phyloP scores from a whole-genome alignment of 2,113 vertebrate genomes.

The Sprattus sprattus region DNA sequence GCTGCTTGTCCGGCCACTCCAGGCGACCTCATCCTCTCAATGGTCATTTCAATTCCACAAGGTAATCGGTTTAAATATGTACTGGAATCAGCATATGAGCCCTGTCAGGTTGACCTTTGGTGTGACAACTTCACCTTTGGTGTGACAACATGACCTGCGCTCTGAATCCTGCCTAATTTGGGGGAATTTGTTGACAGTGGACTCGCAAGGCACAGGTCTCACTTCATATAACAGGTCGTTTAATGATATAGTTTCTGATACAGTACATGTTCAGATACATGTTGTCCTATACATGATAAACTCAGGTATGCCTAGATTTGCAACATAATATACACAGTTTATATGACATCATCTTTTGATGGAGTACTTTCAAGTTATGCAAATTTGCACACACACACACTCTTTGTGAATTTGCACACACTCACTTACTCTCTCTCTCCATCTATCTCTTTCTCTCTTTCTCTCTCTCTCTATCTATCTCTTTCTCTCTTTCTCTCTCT shows the following conservation, averaged over 20 bases:
- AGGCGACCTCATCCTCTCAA: not conserved
- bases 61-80: slow-evolving; percentile 27
- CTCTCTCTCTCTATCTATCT: not conserved
- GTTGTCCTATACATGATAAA: not conserved
- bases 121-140: slow-evolving; percentile 5
- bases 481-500: not conserved
- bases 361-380: too few species aligned
- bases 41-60: slow-evolving; percentile 10
- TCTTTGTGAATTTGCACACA: too few species aligned
- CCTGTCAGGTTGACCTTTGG: not conserved
- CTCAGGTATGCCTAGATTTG: not conserved
- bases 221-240: not conserved
- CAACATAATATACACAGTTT: not conserved
- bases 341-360: not conserved
- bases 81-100: slow-evolving; percentile 5
- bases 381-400: not conserved
- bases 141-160: not conserved
- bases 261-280: not conserved
- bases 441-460: slow-evolving; percentile 1
- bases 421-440: not conserved
- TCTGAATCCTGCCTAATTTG: not conserved
- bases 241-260: not conserved
- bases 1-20: not conserved
- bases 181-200: not conserved
- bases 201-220: not conserved